phyloP scores from a whole-genome alignment of 2,888 invertebrate genomes.

The Stramonita haemastoma region DNA sequence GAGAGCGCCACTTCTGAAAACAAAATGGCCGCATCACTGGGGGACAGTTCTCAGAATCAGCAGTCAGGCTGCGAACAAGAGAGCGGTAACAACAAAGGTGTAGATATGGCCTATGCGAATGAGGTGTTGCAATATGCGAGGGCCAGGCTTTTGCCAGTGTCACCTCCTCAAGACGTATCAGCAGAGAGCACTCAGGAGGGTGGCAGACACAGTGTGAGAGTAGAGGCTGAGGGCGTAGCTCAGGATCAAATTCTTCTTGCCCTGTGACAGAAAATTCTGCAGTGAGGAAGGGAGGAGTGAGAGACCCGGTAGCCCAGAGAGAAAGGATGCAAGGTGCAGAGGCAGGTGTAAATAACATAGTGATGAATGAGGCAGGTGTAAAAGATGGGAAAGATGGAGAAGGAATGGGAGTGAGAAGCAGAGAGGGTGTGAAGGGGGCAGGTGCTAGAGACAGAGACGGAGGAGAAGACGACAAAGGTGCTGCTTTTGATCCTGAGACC shows the following conservation, averaged over 20 bases:
- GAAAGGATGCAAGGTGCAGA: background rate
- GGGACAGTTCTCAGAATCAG: background rate
- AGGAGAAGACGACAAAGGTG: background rate
- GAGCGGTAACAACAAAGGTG: background rate
- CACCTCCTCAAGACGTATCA: background rate
- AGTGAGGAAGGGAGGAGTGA: background rate
- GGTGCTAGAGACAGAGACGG: background rate
- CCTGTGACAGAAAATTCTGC: background rate
- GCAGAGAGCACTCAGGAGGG: background rate
- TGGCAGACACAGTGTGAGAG: background rate
- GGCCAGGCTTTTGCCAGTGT: background rate
- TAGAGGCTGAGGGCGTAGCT: background rate
- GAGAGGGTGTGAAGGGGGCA: background rate
- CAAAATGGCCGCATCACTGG: background rate
- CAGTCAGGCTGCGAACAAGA: background rate
- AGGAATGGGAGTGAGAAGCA: background rate
- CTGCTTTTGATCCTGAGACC: background rate
- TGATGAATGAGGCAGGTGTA: background rate
- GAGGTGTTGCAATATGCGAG: conserved; percentile 13
- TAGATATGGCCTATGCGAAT: background rate
- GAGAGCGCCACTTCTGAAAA: background rate
- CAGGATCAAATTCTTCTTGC: background rate
- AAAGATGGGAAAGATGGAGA: too few species aligned
- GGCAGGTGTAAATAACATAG: background rate
- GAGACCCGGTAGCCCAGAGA: background rate